phyloP scores from a whole-genome alignment of 2,113 vertebrate species.

The Thryonomys swinderianus region DNA sequence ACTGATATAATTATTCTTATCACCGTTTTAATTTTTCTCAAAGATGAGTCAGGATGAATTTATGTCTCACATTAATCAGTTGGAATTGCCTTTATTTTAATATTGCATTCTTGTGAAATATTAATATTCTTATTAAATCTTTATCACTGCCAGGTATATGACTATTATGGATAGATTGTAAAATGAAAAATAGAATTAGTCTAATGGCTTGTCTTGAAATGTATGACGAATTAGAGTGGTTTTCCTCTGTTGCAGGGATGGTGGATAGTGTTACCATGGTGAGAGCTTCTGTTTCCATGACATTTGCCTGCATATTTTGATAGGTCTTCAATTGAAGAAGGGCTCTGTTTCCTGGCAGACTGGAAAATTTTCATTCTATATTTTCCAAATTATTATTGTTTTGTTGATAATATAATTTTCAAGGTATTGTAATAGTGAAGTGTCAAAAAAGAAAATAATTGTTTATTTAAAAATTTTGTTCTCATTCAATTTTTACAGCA shows the following conservation, averaged over 20 bases:
- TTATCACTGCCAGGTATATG: constrained; percentile 67
- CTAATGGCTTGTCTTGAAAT: constrained; percentile 82
- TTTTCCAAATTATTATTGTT: constrained; percentile 70
- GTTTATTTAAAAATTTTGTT: not conserved
- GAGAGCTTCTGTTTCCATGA: constrained; percentile 90
- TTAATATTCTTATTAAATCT: constrained; percentile 81
- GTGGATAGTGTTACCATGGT: constrained; percentile 89
- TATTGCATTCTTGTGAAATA: constrained; percentile 79
- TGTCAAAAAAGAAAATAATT: constrained; percentile 65
- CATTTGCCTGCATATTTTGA: constrained; percentile 87
- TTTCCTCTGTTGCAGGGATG: constrained; percentile 77
- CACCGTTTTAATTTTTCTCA: constrained; percentile 44
- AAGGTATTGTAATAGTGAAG: constrained; percentile 59
- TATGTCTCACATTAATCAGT: constrained; percentile 73
- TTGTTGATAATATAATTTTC: constrained; percentile 62
- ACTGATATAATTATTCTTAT: constrained; percentile 65
- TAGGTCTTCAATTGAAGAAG: constrained; percentile 82
- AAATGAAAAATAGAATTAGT: constrained; percentile 80
- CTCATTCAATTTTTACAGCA: constrained; percentile 52
- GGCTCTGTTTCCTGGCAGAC: constrained; percentile 81
- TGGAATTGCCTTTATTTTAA: constrained; percentile 74
- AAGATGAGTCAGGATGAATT: constrained; percentile 45
- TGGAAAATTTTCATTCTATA: constrained; percentile 71
- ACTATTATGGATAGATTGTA: constrained; percentile 80
- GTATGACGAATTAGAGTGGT: constrained; percentile 79